Percentiles rank a stretch among this genome's conserved stretches.
phyloP scores from a whole-genome alignment of 2,113 vertebrate genomes.

The Petrocephalus microphthalmus region DNA sequence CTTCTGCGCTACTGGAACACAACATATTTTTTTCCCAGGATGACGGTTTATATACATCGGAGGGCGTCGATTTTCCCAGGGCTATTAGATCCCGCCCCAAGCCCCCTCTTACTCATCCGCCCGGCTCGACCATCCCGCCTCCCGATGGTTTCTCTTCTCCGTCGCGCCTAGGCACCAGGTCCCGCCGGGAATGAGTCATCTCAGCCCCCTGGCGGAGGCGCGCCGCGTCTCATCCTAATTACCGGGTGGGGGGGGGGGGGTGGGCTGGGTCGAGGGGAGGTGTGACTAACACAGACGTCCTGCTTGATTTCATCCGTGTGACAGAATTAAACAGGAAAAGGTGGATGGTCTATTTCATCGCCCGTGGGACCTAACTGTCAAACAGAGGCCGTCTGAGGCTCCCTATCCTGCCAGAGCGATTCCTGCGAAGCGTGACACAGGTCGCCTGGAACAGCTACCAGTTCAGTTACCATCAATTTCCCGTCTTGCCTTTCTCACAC shows the following conservation, averaged over 20 bases:
- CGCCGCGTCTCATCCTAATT: background rate
- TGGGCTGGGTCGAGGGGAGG: background rate
- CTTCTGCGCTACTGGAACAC: background rate
- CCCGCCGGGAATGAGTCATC: conserved; percentile 53
- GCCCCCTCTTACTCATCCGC: conserved; percentile 12
- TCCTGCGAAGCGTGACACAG: background rate
- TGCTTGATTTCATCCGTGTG: background rate
- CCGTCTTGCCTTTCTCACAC: background rate
- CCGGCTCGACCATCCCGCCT: background rate
- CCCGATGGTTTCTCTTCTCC: conserved; percentile 49
- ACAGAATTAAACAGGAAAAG: conserved; percentile 11
- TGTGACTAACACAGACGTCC: conserved; percentile 25
- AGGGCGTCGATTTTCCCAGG: background rate
- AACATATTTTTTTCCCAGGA: background rate
- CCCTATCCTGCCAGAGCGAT: background rate
- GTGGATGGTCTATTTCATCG: background rate
- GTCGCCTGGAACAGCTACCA: background rate
- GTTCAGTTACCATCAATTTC: background rate
- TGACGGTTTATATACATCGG: background rate
- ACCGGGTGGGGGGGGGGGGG: background rate
- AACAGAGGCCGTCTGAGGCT: background rate
- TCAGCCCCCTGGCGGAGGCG: conserved; percentile 39
- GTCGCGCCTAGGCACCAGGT: conserved; percentile 58
- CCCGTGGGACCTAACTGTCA: background rate
- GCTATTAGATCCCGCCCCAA: background rate